A percentile compares a stretch with the other conserved stretches of the same genome.
Conservation (phyloP, 2,888 invertebrate genomes). For the Tinea semifulvella region DNA sequence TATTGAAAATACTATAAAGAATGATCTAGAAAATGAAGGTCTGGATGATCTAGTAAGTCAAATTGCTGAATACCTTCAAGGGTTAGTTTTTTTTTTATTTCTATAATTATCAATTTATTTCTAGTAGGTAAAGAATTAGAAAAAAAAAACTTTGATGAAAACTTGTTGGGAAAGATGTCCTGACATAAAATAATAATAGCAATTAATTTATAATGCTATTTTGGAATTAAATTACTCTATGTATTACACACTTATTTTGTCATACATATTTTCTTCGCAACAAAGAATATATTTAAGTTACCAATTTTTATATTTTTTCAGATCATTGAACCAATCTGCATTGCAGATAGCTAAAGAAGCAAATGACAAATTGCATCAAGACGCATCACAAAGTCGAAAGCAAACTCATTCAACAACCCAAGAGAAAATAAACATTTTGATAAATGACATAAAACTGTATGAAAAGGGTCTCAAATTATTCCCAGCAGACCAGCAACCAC, state of each 20-base stretch:
- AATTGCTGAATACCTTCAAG: conserved; percentile 75
- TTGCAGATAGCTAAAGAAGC: conserved; percentile 75
- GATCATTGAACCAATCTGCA: conserved; percentile 73
- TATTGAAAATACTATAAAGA: conserved; percentile 70
- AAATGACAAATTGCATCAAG: conserved; percentile 78
- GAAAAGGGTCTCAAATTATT: conserved; percentile 79
- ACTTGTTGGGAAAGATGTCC: too few relatives aligned
- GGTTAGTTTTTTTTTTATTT: conserved; percentile 57
- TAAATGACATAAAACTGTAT: conserved; percentile 79
- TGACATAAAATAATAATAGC: too few relatives aligned
- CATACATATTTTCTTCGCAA: too few relatives aligned
- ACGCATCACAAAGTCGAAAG: conserved; percentile 73
- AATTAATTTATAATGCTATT: too few relatives aligned
- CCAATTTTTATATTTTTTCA: conserved; percentile 34
- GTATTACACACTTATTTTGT: too few relatives aligned
- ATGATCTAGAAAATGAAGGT: conserved; percentile 74
- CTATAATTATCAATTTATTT: too few relatives aligned
- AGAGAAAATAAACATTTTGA: conserved; percentile 80
- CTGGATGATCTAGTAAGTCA: conserved; percentile 74
- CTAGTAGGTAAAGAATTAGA: too few relatives aligned
- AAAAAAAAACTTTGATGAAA: too few relatives aligned
- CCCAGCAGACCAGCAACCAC: conserved; percentile 69
- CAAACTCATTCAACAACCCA: conserved; percentile 84
- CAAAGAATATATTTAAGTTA: too few relatives aligned
- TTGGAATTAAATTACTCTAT: too few relatives aligned